Percentiles rank a stretch among this genome's conserved stretches.
Evolutionary conservation across 2,888 invertebrate species (phyloP).

Genomic region (Callyntrura guangdongensis): DNA sequence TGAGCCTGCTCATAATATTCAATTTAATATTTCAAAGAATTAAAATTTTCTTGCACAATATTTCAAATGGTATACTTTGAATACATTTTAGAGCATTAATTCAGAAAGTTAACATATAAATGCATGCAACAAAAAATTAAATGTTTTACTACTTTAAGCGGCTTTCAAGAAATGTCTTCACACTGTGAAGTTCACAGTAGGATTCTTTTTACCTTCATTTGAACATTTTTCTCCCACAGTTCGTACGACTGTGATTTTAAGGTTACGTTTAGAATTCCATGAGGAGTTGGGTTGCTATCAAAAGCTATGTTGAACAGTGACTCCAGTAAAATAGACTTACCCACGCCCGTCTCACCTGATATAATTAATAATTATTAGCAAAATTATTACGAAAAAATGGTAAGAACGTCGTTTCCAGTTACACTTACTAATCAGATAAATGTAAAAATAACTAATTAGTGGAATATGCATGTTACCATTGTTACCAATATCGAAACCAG

Average conservation of each 20-base stretch:
- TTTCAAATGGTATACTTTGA: no score
- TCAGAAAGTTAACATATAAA: no score
- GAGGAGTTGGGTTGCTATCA: constrained; percentile 84
- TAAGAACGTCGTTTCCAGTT: background rate
- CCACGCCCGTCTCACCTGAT: constrained; percentile 88
- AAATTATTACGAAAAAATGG: background rate
- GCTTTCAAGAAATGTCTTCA: no score
- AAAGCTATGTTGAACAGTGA: constrained; percentile 87
- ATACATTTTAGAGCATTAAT: background rate
- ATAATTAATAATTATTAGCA: background rate
- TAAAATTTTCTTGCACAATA: background rate
- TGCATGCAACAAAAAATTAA: no score
- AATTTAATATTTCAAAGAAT: background rate
- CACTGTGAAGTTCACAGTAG: no score
- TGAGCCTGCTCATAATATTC: constrained; percentile 85
- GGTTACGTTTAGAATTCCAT: constrained; percentile 88
- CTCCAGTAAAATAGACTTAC: constrained; percentile 88
- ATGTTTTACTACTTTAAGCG: no score
- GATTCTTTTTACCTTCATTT: constrained; percentile 85
- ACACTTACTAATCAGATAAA: no score
- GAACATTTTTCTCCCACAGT: constrained; percentile 85
- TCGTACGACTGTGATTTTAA: constrained; percentile 87
- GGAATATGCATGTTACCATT: no score
- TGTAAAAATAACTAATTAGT: no score
- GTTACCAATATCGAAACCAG: no score